Base-by-base conservation (phyloP, 2,888 invertebrate genomes). In the Syrista parreyssii region DNA sequence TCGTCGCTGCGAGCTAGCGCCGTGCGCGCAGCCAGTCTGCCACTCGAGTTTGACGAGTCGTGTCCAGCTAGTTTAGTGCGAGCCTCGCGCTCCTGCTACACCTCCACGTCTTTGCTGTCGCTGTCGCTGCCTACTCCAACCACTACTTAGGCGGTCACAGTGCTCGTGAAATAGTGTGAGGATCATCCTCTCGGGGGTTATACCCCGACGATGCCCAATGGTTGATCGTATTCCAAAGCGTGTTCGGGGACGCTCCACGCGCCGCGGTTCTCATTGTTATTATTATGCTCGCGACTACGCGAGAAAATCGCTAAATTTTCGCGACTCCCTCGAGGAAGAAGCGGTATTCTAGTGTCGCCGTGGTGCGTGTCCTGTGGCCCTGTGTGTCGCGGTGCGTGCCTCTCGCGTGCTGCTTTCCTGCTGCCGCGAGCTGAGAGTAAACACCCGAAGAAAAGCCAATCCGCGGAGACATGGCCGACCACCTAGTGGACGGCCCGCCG, bases 401-500 rank as follows among this genome's bases (percentile, higher is more conserved):
- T 79, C 79, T 68, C 74, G 76, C 79, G 75, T 81, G 79, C 78
- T 73, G 68, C 73, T 35, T 76, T 73, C 55, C 73, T 72, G 76
- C 78, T 78, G 78, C 75, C 76, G 72, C 55, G 79, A 75, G 75
- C 79, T 74, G 78, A 79, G 82, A 81, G 83, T 84, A 81, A 81
- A 81, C 81, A 81, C 75, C 71, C 75, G 75, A 76, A 77, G 76
- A 69, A 76, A 73, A 78, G 76, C 78, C 34, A 72, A 78, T 78
- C 68, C 79, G 86, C 85, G 88, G 86, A 88, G 89, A 91, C 91
- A 98, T 98, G 98, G 97, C 97, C 94, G 98, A 98, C 95, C 97
- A 97, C 94, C 95, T 97, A 92, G 95, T 95, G 93, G 97, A 97
- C 94, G 98, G 98, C 93, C 98, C 98, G 95, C 97, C 98, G 93